A percentile compares a stretch with the other conserved stretches of the same genome.
Conservation (phyloP, 2,113 vertebrate genomes). For the Rynchops niger region DNA sequence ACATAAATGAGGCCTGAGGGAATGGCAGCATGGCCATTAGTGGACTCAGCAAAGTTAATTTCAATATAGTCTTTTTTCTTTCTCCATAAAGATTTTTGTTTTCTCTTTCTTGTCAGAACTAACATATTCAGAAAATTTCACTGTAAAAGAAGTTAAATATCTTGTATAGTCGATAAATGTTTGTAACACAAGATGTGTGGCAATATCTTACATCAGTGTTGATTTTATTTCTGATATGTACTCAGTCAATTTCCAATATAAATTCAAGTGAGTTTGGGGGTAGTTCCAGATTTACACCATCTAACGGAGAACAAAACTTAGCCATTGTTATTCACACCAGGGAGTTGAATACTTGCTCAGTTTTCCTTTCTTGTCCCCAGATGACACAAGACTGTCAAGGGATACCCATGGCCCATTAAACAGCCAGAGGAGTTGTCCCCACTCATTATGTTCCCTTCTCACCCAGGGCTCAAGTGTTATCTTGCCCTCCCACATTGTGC, state of each 20-base stretch:
- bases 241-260: background rate
- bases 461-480: background rate
- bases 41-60: background rate
- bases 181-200: fast-evolving
- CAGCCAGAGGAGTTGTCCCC: background rate
- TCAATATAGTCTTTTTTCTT: background rate
- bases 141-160: background rate
- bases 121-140: background rate
- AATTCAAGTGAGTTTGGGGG: background rate
- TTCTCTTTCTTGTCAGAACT: background rate
- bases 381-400: background rate
- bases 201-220: background rate
- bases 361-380: background rate
- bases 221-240: background rate
- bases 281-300: background rate
- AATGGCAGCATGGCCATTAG: background rate
- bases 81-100: background rate
- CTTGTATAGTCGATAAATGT: background rate
- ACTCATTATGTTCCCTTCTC: background rate
- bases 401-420: too few species aligned
- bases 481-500: background rate
- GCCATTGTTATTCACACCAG: background rate
- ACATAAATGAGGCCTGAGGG: background rate
- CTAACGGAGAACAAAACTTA: background rate
- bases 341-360: background rate